These are phyloP conservation scores for Coelopa frigida DNA, from an alignment of 1,140 invertebrate genomes.

Conservation along the genomic window DNA sequence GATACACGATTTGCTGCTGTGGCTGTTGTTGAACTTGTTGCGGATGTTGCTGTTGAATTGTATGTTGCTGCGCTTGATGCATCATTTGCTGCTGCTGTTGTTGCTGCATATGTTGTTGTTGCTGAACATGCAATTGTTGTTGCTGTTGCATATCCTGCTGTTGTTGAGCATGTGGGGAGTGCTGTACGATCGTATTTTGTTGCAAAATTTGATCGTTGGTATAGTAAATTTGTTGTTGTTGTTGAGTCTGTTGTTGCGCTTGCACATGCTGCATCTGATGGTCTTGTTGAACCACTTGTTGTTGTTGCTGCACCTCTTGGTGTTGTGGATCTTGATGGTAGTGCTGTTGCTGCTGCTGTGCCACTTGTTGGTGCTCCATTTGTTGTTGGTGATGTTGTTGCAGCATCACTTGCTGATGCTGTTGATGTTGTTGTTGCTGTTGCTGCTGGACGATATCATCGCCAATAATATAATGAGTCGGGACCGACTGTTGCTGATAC, in stretches of 20 bases:
- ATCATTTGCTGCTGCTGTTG: conserved; percentile 21
- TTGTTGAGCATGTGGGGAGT: conserved; percentile 13
- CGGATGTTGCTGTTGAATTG: conserved; percentile 32
- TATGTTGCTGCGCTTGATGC: conserved; percentile 15
- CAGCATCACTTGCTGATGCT: conserved; percentile 8
- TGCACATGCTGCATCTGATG: conserved; percentile 26
- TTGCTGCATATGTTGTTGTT: conserved; percentile 21
- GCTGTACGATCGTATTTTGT: conserved; percentile 10
- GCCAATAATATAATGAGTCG: conserved; percentile 33
- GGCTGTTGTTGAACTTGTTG: conserved; percentile 41
- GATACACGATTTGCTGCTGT: conserved; percentile 39
- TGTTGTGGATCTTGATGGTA: conserved; percentile 12
- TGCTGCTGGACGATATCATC: conserved; percentile 34
- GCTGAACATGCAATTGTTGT: conserved; percentile 18
- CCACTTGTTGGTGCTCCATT: too few relatives aligned
- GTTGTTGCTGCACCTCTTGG: conserved; percentile 9
- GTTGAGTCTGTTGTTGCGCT: conserved; percentile 43
- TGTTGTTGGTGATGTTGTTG: conserved; percentile 4
- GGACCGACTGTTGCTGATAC: conserved; percentile 11
- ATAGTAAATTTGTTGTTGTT: conserved; percentile 34
- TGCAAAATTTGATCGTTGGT: conserved; percentile 13
- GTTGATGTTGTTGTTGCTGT: conserved; percentile 22
- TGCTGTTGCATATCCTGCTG: conserved; percentile 9
- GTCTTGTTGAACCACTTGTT: conserved; percentile 30
- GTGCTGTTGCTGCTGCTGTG: conserved; percentile 6